Evolutionary conservation across 2,113 vertebrate species (phyloP), one percentile per base, ranked within the genome.

Genomic region (Proteles cristata): DNA sequence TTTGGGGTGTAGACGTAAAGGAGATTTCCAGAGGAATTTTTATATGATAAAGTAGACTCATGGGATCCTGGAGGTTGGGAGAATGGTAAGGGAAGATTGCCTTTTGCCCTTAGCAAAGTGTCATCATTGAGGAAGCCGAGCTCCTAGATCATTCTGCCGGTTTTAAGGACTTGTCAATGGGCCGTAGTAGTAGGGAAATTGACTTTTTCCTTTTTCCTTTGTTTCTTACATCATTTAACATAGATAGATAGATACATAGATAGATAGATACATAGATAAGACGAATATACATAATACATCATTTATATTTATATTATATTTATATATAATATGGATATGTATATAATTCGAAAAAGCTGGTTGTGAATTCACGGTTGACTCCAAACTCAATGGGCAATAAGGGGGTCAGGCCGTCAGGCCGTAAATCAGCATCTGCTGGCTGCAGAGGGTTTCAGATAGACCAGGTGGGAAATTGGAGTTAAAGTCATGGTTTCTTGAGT

Each of bases 301-400:
- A 31, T 48, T 31, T 17, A 77, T 31, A 55, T 58, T 15, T 55
- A 55, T 55, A 55, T 45, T 55, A 55, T 55, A 68, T 68, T 17
- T 48, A 48, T 48, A 77, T 16, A 48, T 45, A 74, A 19, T 7
- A 77, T 9, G 45, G 6, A 74, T 19, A 68, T 95, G 95, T 63
- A 97, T 53, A 84, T 96, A 68, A 48, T 93, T 98, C 96, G 71
- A 71, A 97, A 90, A 95, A 96, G 84, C 79, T 50, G 85, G 91
- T 88, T 65, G 97, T 93, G 97, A 96, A 98, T 97, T 92, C 55
- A 81, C 83, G 6, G 94, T 96, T 90, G 77, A 90, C 97, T 98
- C 97, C 94, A 96, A 96, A 93, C 28, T 84, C 90, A 31, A 11
- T 74, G 95, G 94, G 95, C 89, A 97, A 95, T 96, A 95, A 87